Evolutionary conservation across 2,888 invertebrate genomes (phyloP).

Genomic region (Himalopsyche tibetana): DNA sequence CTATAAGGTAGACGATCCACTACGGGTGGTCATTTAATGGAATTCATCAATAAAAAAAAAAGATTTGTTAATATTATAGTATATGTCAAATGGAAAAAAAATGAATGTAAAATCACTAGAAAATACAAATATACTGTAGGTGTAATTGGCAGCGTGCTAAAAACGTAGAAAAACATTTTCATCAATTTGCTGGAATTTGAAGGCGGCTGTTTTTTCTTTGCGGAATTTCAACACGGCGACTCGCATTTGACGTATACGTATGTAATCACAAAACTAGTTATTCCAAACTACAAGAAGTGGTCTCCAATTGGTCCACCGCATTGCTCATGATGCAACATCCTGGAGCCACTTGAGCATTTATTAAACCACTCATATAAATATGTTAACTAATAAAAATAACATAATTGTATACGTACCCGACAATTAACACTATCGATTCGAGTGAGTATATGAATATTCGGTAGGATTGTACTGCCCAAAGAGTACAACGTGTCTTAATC

Average conservation of each 20-base stretch:
- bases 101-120: too few species aligned
- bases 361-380: constrained; percentile 1
- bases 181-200: constrained; percentile 1
- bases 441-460: neutral
- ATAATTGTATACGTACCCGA: constrained; percentile 11
- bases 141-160: neutral
- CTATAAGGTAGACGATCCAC: too few species aligned
- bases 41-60: too few species aligned
- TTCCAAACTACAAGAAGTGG: constrained; percentile 50
- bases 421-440: constrained; percentile 24
- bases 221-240: constrained; percentile 48
- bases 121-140: too few species aligned
- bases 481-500: neutral
- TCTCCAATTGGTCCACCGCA: constrained; percentile 49
- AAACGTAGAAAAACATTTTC: neutral
- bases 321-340: constrained; percentile 50
- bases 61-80: too few species aligned
- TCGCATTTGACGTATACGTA: constrained; percentile 49
- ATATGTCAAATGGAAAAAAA: too few species aligned
- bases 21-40: too few species aligned
- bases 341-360: neutral
- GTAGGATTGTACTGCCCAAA: neutral
- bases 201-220: neutral
- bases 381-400: constrained; percentile 26
- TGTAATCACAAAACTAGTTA: constrained; percentile 55